A percentile compares a stretch with the other conserved stretches of the same genome.
Evolutionary conservation across 1,140 invertebrate genomes (phyloP).

Genomic region (Drosophila tristis): DNA sequence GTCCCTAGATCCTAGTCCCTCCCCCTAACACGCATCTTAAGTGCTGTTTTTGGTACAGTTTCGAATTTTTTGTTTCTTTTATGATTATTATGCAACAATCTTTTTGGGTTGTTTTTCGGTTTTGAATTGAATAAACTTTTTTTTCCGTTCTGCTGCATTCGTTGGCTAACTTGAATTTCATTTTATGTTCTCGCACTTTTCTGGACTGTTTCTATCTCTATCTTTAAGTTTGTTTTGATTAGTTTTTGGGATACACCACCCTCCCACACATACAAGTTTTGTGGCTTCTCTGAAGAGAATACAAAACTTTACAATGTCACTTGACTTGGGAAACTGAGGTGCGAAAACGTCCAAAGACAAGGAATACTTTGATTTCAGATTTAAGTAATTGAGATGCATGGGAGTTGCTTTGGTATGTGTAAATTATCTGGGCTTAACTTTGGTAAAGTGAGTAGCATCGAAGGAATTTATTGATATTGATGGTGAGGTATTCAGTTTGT

Average conservation of each 20-base stretch:
- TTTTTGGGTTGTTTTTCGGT: constrained; percentile 14
- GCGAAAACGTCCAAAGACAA: constrained; percentile 24
- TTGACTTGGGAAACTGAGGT: constrained; percentile 41
- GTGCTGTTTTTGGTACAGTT: constrained; percentile 62
- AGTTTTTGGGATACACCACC: constrained; percentile 37
- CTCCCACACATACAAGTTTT: constrained; percentile 17
- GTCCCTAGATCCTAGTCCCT: not conserved
- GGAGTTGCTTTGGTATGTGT: too few relatives aligned
- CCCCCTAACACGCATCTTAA: constrained; percentile 59
- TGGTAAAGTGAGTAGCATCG: too few relatives aligned
- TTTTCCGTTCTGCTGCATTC: constrained; percentile 27
- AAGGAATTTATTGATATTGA: too few relatives aligned
- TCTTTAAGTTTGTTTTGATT: constrained; percentile 74
- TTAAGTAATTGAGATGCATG: constrained; percentile 25
- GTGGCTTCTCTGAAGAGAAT: not conserved
- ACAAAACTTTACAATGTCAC: constrained; percentile 23
- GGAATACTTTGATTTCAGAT: not conserved
- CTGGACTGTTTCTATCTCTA: constrained; percentile 38
- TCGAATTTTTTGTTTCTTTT: constrained; percentile 23
- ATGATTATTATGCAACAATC: constrained; percentile 70
- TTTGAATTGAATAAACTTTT: constrained; percentile 75
- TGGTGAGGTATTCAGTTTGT: too few relatives aligned
- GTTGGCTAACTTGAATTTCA: constrained; percentile 34
- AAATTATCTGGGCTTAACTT: too few relatives aligned
- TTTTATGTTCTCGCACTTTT: constrained; percentile 37